Evolutionary conservation across 2,888 invertebrate genomes (phyloP), one percentile per base, ranked within the genome.

Genomic region (Temnothorax ravouxi): DNA sequence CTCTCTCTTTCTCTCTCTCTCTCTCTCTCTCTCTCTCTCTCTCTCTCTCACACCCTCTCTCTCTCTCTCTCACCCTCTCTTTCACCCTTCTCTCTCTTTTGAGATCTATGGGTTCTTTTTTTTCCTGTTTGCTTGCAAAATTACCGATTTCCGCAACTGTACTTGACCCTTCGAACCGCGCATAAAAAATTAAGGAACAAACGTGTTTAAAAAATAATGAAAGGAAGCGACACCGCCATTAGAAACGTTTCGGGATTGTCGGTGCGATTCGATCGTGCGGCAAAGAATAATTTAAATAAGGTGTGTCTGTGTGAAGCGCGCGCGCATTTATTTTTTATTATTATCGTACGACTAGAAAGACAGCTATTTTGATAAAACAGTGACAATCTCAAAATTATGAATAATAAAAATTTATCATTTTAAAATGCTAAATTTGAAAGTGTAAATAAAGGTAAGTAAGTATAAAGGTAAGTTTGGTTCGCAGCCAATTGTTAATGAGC

Each of bases 101-200:
- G 5, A 0, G 13, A 47, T 59, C 6, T 34, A 54, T 41, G 18
- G 34, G 8, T 56, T 50, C 21, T 74, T 41, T 54, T 54, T 69
- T 44, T n/a, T n/a, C 15, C 15, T 61, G 15, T 44, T 69, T 56
- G 21, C 72, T 62, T 81, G 62, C 52, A 71, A 83, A 81, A 69
- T 88, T 88, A 80, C 87, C 88, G 86, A 91, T 88, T 86, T 88
- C 80, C 67, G 34, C 77, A 77, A 87, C 88, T 92, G 92, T 93
- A 93, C 93, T 93, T 93, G 93, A 93, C 92, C 93, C 91, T 89
- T 87, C 88, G 69, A 52, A 76, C 59, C 66, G 56, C 56, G 52
- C 66, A 69, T 25, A 59, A 29, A 59, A 81, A 86, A 87, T 90
- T 88, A 87, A 85, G 83, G 61, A 86, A 44, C 67, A 34, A 83